Evolutionary conservation across 1,140 invertebrate genomes (phyloP), one percentile per base, ranked within the genome.

Genomic region (Chionoecetes opilio): DNA sequence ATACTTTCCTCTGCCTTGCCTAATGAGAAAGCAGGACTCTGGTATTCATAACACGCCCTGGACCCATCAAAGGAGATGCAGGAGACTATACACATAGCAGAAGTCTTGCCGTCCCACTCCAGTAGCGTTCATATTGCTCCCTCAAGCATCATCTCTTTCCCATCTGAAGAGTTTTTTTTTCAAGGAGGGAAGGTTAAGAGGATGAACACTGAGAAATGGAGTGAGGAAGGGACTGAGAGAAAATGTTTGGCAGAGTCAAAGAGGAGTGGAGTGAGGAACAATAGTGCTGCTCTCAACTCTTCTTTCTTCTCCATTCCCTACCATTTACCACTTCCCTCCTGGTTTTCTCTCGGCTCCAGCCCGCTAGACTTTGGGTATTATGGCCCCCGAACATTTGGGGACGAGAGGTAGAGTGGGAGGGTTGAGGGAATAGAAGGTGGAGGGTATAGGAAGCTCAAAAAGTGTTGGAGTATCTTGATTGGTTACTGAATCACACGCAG

Each of bases 111-210:
- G 21, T 9, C 46, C 46, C 46, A 9, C 46, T 53, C 46, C 6
- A 75, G 63, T 26, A 26, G 63, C 63, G 11, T 75, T 75, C 63
- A 75, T 75, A 75, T 75, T 75, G 63, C 63, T 75, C 63, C 63
- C 63, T 75, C 63, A 75, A 75, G 63, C 63, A 75, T 75, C 63
- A 75, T 75, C 63, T 75, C 63, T 75, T 26, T 75, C 63, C 63
- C 63, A n/a, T 75, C 63, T 75, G 63, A 3, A 26, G 63, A 26
- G 21, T 11, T 75, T 75, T 46, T 46, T 46, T 75, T 26, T n/a
- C 63, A n/a, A 75, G n/a, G 63, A 75, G 63, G 63, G 21, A 75
- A 75, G 63, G 63, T 11, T 75, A 75, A 75, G 63, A 75, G 63
- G 63, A 75, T 75, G 63, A 75, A 8, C 63, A 75, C 63, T 75